phyloP scores from a whole-genome alignment of 2,888 invertebrate genomes.

The Lasioglossum leucozonium region DNA sequence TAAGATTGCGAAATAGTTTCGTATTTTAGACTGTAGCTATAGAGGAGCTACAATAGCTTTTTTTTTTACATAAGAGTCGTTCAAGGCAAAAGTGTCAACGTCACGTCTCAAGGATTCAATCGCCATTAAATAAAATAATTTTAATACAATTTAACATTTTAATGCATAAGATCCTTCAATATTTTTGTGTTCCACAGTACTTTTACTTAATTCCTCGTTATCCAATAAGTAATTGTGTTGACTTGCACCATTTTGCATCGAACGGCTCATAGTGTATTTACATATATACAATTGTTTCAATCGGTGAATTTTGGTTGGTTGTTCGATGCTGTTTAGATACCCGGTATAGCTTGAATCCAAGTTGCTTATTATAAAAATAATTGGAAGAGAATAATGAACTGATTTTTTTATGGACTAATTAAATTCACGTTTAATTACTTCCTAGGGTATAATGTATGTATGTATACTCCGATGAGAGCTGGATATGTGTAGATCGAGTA shows the following conservation, averaged over 20 bases:
- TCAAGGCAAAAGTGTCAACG: no score
- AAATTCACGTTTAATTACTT: neutral
- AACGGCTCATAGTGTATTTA: neutral
- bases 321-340: neutral
- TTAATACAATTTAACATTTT: no score
- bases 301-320: neutral
- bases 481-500: neutral
- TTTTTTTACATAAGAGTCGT: no score
- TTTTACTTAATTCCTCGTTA: neutral
- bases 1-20: neutral
- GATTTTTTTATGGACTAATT: neutral
- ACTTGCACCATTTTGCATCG: neutral
- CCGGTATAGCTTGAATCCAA: neutral
- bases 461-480: neutral
- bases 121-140: neutral
- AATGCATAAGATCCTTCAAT: no score
- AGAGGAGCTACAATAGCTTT: neutral
- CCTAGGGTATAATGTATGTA: neutral
- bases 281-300: no score
- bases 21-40: neutral
- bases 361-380: neutral
- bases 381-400: neutral
- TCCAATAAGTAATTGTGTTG: neutral
- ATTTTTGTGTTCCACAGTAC: neutral
- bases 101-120: neutral